Evolutionary conservation across 2,888 invertebrate species (phyloP), one percentile per base, ranked within the genome.

Genomic region (Allacma fusca): DNA sequence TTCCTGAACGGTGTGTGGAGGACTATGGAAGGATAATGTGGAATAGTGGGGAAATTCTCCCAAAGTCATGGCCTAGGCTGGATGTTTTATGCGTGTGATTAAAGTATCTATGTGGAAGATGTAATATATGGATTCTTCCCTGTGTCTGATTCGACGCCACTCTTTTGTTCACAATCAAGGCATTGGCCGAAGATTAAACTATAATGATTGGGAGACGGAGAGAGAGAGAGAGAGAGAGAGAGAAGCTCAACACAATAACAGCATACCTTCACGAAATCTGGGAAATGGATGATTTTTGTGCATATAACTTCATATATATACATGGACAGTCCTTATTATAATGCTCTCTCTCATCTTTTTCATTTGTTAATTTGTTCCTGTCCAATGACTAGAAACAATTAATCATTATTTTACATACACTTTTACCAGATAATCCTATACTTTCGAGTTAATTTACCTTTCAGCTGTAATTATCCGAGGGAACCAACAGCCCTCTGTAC

Each of bases 331-430:
- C 7, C 50, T 50, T 50, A 50, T 50, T 50, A 50, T 5, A 50
- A 50, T 50, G 59, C 12, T 34, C 34, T 75, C 67, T 75, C 75
- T 75, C 68, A 75, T 75, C 68, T 68, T 64, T 34, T 70, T 69
- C 69, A 69, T 76, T 59, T 70, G 64, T 76, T 76, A 76, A 76
- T 76, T 76, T 69, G 76, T 76, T 76, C 76, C 76, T 70, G 76
- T 76, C 76, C 76, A 70, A 76, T 70, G 76, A 76, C 70, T 70
- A 70, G 21, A 76, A 76, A 76, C 76, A 76, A 76, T 76, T 76
- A 76, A 76, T 76, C 76, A 76, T 70, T 5, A 62, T 40, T 64
- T 67, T 74, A 44, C 75, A 75, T 75, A 67, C 2, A 26, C 44
- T 34, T 21, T 72, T 57, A n/a, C 28, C 29, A 24, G 67, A 29